phyloP scores from a whole-genome alignment of 2,113 vertebrate species.

The Ia io region DNA sequence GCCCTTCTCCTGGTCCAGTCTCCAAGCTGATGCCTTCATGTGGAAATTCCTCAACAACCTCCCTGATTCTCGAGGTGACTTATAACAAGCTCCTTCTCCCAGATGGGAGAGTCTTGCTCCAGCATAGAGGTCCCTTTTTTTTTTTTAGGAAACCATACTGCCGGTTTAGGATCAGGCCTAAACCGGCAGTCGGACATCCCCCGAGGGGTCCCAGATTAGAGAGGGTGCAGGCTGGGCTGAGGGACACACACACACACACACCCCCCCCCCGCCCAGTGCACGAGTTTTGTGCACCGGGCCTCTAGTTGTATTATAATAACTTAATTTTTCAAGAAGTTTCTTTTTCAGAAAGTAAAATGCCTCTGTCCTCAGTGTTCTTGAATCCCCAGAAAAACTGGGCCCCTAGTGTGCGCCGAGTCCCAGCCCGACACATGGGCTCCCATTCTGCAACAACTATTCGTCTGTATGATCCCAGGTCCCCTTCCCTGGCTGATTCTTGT shows the following conservation, averaged over 20 bases:
- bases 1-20: not conserved
- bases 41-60: not conserved
- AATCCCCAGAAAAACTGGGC: not conserved
- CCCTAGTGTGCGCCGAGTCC: not conserved
- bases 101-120: not conserved
- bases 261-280: too few species aligned
- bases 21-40: not conserved
- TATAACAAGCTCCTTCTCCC: not conserved
- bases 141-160: not conserved
- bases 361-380: not conserved
- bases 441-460: not conserved
- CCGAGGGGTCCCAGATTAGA: too few species aligned
- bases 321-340: conserved; percentile 47
- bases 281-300: too few species aligned
- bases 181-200: too few species aligned
- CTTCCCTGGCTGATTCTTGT: not conserved
- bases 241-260: too few species aligned
- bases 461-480: not conserved
- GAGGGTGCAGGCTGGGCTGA: too few species aligned
- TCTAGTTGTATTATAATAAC: not conserved
- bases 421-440: not conserved
- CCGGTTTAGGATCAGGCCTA: not conserved
- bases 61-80: not conserved
- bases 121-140: not conserved
- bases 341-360: not conserved